Conservation (phyloP, 2,888 invertebrate species). For the Pterobdella sp. region DNA sequence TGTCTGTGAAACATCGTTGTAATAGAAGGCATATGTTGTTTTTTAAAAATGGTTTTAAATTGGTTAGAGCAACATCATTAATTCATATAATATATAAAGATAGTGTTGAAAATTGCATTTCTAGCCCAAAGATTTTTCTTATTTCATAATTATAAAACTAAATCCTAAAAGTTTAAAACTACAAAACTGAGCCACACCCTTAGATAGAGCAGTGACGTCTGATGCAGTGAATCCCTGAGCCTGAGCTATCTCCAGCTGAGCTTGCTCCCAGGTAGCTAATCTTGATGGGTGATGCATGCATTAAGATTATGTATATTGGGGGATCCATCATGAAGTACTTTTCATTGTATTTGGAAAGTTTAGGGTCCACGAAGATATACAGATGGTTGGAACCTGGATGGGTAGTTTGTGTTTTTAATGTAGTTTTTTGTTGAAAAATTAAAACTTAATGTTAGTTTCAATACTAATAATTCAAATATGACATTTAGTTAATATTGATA, state of each 20-base stretch:
- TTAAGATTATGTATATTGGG: too few species aligned
- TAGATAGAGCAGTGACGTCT: slow-evolving; percentile 45
- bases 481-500: too few species aligned
- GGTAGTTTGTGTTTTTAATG: not conserved
- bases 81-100: slow-evolving; percentile 4
- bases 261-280: slow-evolving; percentile 50
- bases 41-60: too few species aligned
- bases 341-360: slow-evolving; percentile 26
- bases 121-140: not conserved
- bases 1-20: slow-evolving; percentile 43
- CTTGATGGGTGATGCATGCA: not conserved
- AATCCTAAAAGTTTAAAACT: not conserved
- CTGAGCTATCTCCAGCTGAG: slow-evolving; percentile 52
- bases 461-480: too few species aligned
- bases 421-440: too few species aligned
- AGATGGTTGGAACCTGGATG: slow-evolving; percentile 50
- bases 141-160: not conserved
- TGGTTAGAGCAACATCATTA: not conserved
- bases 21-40: too few species aligned
- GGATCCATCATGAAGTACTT: not conserved
- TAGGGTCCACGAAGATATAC: slow-evolving; percentile 50
- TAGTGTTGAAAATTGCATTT: not conserved
- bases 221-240: slow-evolving; percentile 50
- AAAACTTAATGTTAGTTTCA: too few species aligned
- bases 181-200: slow-evolving; percentile 42